Evolutionary conservation across 2,888 invertebrate species (phyloP), one percentile per base, ranked within the genome.

Genomic region (Octodonta nipae): DNA sequence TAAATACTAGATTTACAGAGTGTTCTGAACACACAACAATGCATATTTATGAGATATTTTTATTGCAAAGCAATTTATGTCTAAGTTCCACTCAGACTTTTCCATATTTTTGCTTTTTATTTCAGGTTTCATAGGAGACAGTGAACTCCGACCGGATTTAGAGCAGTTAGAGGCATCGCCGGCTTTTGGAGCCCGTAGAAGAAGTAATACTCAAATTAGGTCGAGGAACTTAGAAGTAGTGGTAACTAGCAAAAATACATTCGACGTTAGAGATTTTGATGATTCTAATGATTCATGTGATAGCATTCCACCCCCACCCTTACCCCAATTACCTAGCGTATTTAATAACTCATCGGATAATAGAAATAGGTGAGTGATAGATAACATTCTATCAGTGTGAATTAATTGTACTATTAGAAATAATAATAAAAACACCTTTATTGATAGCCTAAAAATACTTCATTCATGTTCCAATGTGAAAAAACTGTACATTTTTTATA

Each of bases 201-300:
- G 43, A 28, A 52, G 27, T 15, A 37, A 26, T n/a, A 13, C 32
- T 14, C 34, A 27, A 15, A 60, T 68, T 5, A 71, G 77, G 38
- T 75, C 78, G 1, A 66, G 83, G 30, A 78, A 77, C 54, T 60
- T 83, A 25, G 76, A 80, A 57, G 76, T 83, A 71, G 74, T 82
- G 61, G 71, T 69, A 24, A 78, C 76, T 27, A 66, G 78, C 0
- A 78, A 81, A 50, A 78, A 82, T 51, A 77, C 71, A 43, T 85
- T 84, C 59, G 82, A 84, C 44, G 75, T 84, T 2, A 63, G 76
- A 15, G 83, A 84, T 50, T 61, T 78, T 29, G 69, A 71, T 25
- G 46, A 45, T 45, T 60, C 62, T 24, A 69, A 71, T 28, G 46
- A 44, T 45, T 60, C 62, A 51, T 26, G 63, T 63, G 75, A 75